Evolutionary conservation across 1,140 invertebrate genomes (phyloP).

Genomic region (Neodiprion lecontei): DNA sequence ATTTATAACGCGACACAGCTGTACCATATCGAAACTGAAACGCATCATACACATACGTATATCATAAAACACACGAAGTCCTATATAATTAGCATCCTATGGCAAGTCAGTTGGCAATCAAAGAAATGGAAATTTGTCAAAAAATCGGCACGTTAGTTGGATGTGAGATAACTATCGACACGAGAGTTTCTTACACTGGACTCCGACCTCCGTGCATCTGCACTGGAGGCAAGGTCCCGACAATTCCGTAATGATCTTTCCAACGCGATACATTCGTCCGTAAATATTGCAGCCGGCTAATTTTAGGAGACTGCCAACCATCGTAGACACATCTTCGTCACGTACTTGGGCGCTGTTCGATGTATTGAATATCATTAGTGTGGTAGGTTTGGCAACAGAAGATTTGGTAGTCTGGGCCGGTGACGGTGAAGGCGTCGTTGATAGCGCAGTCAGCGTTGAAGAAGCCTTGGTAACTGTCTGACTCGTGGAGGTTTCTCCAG

Average conservation of each 20-base stretch:
- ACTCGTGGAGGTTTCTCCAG: not conserved
- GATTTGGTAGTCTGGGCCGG: slow-evolving; percentile 26
- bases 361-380: slow-evolving; percentile 26
- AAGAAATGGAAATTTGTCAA: not conserved
- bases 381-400: slow-evolving; percentile 25
- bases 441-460: slow-evolving; percentile 32
- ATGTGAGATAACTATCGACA: slow-evolving; percentile 61
- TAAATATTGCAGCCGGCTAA: slow-evolving; percentile 91
- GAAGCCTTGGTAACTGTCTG: slow-evolving; percentile 18
- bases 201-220: slow-evolving; percentile 85
- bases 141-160: not conserved
- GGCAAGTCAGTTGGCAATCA: not conserved
- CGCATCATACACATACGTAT: too few relatives aligned
- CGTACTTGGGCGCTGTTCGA: slow-evolving; percentile 19
- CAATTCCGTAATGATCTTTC: slow-evolving; percentile 82
- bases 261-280: slow-evolving; percentile 86
- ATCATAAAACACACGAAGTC: too few relatives aligned
- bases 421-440: slow-evolving; percentile 33
- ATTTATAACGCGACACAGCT: too few relatives aligned
- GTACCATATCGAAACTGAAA: too few relatives aligned
- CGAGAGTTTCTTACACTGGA: slow-evolving; percentile 78
- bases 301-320: slow-evolving; percentile 69
- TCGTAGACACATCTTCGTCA: slow-evolving; percentile 33
- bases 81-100: too few relatives aligned
- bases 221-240: slow-evolving; percentile 84